A percentile compares a stretch with the other conserved stretches of the same genome.
phyloP scores from a whole-genome alignment of 2,888 invertebrate genomes.

The Platerodrilus igneus region DNA sequence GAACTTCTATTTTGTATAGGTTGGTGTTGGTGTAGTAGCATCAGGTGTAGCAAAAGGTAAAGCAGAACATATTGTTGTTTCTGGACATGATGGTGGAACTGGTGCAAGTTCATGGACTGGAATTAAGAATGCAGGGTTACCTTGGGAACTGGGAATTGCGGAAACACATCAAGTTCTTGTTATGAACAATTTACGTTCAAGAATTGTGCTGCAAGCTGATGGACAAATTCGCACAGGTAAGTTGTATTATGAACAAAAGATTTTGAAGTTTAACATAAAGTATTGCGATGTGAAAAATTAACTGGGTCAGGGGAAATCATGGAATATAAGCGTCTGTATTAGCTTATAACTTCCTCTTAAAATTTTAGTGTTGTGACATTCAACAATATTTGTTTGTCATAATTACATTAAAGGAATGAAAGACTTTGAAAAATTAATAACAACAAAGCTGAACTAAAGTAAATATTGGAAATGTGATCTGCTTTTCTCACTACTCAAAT shows the following conservation, averaged over 20 bases:
- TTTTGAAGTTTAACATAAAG: conserved; percentile 2
- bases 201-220: conserved; percentile 94
- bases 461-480: no score
- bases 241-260: conserved; percentile 5
- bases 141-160: conserved; percentile 97
- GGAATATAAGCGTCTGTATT: no score
- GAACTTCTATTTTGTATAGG: conserved; percentile 43
- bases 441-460: no score
- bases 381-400: no score
- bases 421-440: no score
- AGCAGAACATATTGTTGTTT: conserved; percentile 97
- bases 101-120: conserved; percentile 99
- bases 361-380: no score
- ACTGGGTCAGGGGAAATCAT: no score
- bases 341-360: no score
- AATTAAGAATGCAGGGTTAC: conserved; percentile 95
- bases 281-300: no score
- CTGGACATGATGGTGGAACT: conserved; percentile 98
- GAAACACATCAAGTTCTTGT: conserved; percentile 98
- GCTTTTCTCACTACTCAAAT: no score
- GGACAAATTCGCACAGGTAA: conserved; percentile 86
- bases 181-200: conserved; percentile 85
- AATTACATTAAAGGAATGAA: no score
- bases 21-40: conserved; percentile 98
- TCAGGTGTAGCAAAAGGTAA: conserved; percentile 98